These are phyloP conservation scores for Drosophila ambigua DNA, from an alignment of 1,140 invertebrate species.

Conservation along the genomic window DNA sequence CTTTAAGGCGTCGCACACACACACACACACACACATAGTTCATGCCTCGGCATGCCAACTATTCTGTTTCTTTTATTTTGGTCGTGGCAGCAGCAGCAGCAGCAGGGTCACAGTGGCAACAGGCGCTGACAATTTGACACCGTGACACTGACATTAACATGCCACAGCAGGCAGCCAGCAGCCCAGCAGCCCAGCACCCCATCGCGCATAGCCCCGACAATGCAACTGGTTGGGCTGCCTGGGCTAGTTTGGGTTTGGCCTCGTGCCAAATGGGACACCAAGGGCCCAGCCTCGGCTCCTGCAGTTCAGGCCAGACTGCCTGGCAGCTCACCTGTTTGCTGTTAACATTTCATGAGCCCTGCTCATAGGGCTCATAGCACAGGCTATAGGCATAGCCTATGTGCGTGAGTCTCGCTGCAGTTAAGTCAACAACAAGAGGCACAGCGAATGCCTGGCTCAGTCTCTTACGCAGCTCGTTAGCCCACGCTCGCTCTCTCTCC, in stretches of 20 bases:
- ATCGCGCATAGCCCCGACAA: slow-evolving; percentile 6
- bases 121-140: slow-evolving; percentile 76
- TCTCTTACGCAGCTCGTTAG: slow-evolving; percentile 25
- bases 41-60: slow-evolving; percentile 42
- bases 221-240: slow-evolving; percentile 70
- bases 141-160: slow-evolving; percentile 73
- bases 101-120: slow-evolving; percentile 39
- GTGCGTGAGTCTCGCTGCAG: slow-evolving; percentile 52
- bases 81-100: neutral
- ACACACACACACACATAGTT: slow-evolving; percentile 42
- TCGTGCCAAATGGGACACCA: slow-evolving; percentile 44
- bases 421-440: slow-evolving; percentile 51
- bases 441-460: slow-evolving; percentile 22
- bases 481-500: neutral
- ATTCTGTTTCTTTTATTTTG: slow-evolving; percentile 31
- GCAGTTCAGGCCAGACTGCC: slow-evolving; percentile 25
- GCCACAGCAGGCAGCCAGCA: slow-evolving; percentile 45
- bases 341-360: slow-evolving; percentile 34
- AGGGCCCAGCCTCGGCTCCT: neutral
- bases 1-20: slow-evolving; percentile 49
- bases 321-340: slow-evolving; percentile 53
- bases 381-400: neutral
- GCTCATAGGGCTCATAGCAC: slow-evolving; percentile 4
- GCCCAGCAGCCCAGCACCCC: too few relatives aligned
- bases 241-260: slow-evolving; percentile 42